phyloP scores from a whole-genome alignment of 2,113 vertebrate species.

The Seriola quinqueradiata region DNA sequence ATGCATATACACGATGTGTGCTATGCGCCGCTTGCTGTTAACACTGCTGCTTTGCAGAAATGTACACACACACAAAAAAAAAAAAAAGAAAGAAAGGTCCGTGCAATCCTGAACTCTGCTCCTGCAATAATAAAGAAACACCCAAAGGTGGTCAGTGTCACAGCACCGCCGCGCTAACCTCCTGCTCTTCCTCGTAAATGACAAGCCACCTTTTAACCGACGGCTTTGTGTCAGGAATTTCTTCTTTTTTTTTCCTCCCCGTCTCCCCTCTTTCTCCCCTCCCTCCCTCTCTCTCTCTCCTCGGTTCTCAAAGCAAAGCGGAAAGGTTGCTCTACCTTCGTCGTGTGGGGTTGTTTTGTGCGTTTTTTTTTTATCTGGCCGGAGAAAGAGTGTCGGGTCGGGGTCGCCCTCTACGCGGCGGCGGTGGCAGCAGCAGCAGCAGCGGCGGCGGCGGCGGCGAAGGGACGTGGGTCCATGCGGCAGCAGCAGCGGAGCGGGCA shows the following conservation, averaged over 20 bases:
- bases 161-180: conserved; percentile 78
- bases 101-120: conserved; percentile 71
- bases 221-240: conserved; percentile 88
- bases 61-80: conserved; percentile 27
- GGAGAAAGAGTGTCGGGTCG: conserved; percentile 80
- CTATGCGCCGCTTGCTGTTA: conserved; percentile 43
- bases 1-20: conserved; percentile 42
- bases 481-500: conserved; percentile 62
- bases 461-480: conserved; percentile 88
- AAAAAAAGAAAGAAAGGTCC: conserved; percentile 48
- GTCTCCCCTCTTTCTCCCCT: conserved; percentile 7
- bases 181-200: conserved; percentile 86
- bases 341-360: conserved; percentile 39
- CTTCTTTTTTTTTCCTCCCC: conserved; percentile 31
- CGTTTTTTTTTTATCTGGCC: conserved; percentile 74
- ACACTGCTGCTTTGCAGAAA: conserved; percentile 18
- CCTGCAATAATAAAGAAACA: conserved; percentile 35
- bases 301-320: conserved; percentile 78
- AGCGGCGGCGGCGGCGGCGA: conserved; percentile 37
- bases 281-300: conserved; percentile 14
- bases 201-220: conserved; percentile 90
- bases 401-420: conserved; percentile 89
- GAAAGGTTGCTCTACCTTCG: conserved; percentile 85
- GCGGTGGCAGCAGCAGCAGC: conserved; percentile 63
- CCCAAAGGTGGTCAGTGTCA: conserved; percentile 70